Evolutionary conservation across 2,888 invertebrate genomes (phyloP), one percentile per base, ranked within the genome.

Genomic region (Timema podura): DNA sequence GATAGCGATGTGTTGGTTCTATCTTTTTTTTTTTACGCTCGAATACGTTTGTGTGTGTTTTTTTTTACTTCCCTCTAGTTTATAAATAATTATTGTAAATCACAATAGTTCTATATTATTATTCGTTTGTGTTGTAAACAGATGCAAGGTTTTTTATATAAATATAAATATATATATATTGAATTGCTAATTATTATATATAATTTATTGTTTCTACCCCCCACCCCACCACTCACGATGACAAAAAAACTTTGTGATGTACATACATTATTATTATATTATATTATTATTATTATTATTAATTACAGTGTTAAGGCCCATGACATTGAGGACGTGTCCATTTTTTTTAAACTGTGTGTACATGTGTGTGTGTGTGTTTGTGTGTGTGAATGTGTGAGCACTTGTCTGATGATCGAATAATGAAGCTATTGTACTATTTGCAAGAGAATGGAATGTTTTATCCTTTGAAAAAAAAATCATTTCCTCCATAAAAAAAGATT

Each of bases 371-470:
- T 70, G 68, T 67, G 64, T 67, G 70, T 51, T 51, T 69, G 69
- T 30, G 69, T 59, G 69, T 47, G 46, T 57, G 69, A 64, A 13
- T 46, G 68, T 67, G 61, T 47, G 65, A 67, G 70, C 65, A 66
- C 66, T 70, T 49, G 69, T 66, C 70, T 70, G 74, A 54, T 70
- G 59, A 61, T 67, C 54, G 64, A 71, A 70, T 65, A 69, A 72
- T 64, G 69, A 70, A 71, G 70, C 70, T 70, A 67, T 69, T 72
- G 68, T 69, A 72, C 67, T 74, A 70, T 73, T 70, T 69, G 71
- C 72, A 73, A 73, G 73, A 74, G 74, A 73, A 73, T 73, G 74
- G 74, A 72, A 72, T 73, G 72, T 71, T 70, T 74, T 74, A 74
- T 73, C 72, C 72, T 74, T 72, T 73, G 70, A 73, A 73, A 66